A percentile compares a stretch with the other conserved stretches of the same genome.
These are phyloP conservation scores for Mionectes olivaceus DNA, from an alignment of 2,797 vertebrate species.

Conservation along the genomic window DNA sequence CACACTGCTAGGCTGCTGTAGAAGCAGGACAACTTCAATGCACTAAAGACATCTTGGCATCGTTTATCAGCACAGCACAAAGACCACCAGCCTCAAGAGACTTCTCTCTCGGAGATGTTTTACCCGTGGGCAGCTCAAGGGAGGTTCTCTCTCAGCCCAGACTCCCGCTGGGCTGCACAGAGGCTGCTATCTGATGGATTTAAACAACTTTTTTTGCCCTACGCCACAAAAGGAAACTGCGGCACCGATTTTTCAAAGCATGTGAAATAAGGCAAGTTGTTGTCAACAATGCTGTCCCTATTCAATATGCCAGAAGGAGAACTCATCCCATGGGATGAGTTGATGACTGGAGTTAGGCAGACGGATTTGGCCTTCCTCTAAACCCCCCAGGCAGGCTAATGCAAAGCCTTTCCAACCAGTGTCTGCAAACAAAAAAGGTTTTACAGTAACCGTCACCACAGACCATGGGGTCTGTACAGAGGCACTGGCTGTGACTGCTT, in stretches of 20 bases:
- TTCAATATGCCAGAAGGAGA: background rate
- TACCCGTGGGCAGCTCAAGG: background rate
- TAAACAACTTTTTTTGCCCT: background rate
- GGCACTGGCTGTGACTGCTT: background rate
- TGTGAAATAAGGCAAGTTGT: background rate
- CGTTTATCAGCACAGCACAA: background rate
- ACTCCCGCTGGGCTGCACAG: background rate
- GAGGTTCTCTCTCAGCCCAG: background rate
- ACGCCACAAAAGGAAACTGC: background rate
- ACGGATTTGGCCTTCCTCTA: background rate
- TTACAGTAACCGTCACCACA: background rate
- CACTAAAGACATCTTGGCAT: background rate
- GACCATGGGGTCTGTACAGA: background rate
- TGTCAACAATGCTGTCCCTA: background rate
- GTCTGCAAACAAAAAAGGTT: background rate
- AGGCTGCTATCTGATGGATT: background rate
- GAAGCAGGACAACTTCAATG: background rate
- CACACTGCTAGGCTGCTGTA: background rate
- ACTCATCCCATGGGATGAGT: background rate
- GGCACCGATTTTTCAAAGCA: background rate
- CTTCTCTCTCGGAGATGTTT: background rate
- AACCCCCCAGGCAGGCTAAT: background rate
- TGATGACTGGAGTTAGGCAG: background rate
- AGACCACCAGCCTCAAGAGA: background rate
- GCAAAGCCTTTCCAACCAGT: background rate